Evolutionary conservation across 2,888 invertebrate species (phyloP).

Genomic region (Prenolepis imparis): DNA sequence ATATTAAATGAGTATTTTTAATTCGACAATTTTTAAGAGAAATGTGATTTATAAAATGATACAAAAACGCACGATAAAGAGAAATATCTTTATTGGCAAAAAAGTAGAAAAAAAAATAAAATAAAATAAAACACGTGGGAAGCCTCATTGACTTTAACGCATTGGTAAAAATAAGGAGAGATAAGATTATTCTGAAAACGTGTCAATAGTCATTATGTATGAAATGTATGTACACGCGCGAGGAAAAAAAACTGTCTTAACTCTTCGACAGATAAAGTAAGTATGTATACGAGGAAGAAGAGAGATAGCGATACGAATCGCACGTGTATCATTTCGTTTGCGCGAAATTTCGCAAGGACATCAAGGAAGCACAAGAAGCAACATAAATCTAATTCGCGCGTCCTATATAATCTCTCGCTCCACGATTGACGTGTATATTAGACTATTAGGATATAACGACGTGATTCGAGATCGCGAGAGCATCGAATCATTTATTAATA

Average conservation of each 20-base stretch:
- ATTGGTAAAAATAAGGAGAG: not conserved
- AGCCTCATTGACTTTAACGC: not conserved
- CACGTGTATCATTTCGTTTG: not conserved
- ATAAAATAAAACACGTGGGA: not conserved
- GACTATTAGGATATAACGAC: not conserved
- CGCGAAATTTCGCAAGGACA: not conserved
- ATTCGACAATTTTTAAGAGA: not conserved
- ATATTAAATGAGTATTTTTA: not conserved
- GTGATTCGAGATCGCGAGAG: not conserved
- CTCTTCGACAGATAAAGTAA: not conserved
- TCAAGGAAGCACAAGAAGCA: too few species aligned
- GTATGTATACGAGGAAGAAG: not conserved
- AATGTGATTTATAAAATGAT: not conserved
- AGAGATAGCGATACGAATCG: not conserved
- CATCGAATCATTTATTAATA: conserved; percentile 52
- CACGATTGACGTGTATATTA: too few species aligned
- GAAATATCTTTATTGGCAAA: not conserved
- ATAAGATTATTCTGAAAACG: not conserved
- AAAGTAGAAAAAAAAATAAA: too few species aligned
- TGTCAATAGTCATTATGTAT: not conserved
- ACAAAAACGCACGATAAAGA: not conserved
- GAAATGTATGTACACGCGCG: not conserved
- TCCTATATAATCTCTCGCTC: not conserved
- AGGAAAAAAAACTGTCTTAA: not conserved
- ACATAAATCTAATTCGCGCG: conserved; percentile 12